Conservation (phyloP, 2,888 invertebrate genomes). For the Trichopoda pennipes region DNA sequence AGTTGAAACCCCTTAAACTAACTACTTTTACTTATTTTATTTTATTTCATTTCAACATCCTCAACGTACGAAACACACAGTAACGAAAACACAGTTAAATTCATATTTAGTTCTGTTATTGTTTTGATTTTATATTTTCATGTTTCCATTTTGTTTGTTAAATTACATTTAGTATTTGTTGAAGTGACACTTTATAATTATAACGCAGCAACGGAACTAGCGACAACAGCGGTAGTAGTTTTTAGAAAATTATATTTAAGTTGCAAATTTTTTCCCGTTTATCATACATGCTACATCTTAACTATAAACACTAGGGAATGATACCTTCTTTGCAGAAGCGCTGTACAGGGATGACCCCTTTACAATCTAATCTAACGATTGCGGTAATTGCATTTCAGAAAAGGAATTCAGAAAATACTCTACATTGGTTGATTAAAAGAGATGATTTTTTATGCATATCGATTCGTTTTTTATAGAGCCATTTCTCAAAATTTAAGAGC, state of each 20-base stretch:
- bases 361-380: too few species aligned
- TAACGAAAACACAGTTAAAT: conserved; percentile 11
- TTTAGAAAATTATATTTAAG: conserved; percentile 41
- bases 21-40: conserved; percentile 20
- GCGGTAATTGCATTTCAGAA: too few species aligned
- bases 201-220: conserved; percentile 29
- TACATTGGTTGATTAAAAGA: too few species aligned
- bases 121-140: conserved; percentile 20
- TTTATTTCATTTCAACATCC: not conserved
- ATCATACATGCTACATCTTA: conserved; percentile 19
- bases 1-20: conserved; percentile 23
- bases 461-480: too few species aligned
- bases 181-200: conserved; percentile 62
- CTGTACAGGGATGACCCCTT: too few species aligned
- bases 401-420: too few species aligned
- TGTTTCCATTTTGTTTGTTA: conserved; percentile 8
- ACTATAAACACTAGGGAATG: not conserved
- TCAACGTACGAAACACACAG: conserved; percentile 7
- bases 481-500: too few species aligned
- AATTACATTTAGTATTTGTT: conserved; percentile 52
- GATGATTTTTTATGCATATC: too few species aligned
- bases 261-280: conserved; percentile 25
- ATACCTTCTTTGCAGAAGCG: too few species aligned
- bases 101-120: conserved; percentile 31
- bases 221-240: conserved; percentile 5